Evolutionary conservation across 2,797 vertebrate genomes (phyloP).

Genomic region (Botia almorhae): DNA sequence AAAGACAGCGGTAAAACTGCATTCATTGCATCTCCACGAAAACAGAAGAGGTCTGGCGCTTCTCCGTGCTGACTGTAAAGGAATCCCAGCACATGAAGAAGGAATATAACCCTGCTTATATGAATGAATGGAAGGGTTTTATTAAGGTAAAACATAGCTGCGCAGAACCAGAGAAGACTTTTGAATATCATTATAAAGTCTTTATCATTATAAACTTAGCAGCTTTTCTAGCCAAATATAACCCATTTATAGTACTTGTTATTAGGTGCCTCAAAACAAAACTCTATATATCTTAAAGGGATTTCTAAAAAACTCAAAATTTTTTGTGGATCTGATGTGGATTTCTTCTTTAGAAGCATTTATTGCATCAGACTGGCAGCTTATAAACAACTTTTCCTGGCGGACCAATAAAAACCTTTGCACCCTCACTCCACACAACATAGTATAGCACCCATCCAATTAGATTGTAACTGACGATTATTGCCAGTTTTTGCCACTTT

Average conservation of each 20-base stretch:
- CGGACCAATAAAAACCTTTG: neutral
- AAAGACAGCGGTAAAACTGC: neutral
- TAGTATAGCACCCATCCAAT: neutral
- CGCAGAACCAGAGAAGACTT: no score
- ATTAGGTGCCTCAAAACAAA: neutral
- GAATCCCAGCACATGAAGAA: no score
- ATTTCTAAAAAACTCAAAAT: neutral
- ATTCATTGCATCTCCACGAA: neutral
- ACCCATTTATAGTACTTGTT: neutral
- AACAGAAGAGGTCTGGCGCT: neutral
- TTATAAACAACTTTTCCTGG: neutral
- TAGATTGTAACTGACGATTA: neutral
- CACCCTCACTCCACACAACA: neutral
- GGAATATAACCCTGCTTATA: no score
- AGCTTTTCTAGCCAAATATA: no score
- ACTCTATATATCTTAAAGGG: neutral
- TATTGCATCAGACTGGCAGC: neutral
- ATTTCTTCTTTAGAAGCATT: neutral
- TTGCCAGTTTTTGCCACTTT: neutral
- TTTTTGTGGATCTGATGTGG: neutral
- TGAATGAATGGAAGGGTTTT: no score
- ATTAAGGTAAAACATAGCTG: no score
- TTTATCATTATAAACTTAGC: no score
- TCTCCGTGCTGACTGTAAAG: no score
- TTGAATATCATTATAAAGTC: no score